Evolutionary conservation across 2,888 invertebrate species (phyloP).

Genomic region (Neuroscelio doddi): DNA sequence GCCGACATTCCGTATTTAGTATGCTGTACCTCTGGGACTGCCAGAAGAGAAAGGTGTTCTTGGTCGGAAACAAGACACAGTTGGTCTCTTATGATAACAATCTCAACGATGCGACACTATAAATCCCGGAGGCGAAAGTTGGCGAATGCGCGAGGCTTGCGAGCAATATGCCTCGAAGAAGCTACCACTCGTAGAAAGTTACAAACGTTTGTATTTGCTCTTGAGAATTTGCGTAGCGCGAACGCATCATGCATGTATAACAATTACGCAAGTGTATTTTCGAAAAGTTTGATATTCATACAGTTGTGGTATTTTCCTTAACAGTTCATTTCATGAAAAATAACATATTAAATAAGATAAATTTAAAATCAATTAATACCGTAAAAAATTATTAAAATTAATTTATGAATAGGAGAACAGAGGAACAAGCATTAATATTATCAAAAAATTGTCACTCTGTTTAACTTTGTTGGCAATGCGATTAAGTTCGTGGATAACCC

Average conservation of each 20-base stretch:
- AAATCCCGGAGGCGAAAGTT: constrained; percentile 44
- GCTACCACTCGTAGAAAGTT: constrained; percentile 26
- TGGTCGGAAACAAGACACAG: constrained; percentile 33
- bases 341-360: too few relatives aligned
- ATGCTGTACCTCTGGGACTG: constrained; percentile 33
- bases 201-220: constrained; percentile 34
- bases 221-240: constrained; percentile 23
- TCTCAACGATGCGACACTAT: constrained; percentile 43
- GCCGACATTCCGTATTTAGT: constrained; percentile 47
- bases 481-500: constrained; percentile 56
- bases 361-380: constrained; percentile 25
- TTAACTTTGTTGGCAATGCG: constrained; percentile 61
- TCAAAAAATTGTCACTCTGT: constrained; percentile 58
- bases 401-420: constrained; percentile 35
- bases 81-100: constrained; percentile 44
- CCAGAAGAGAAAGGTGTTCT: constrained; percentile 30
- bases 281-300: too few relatives aligned
- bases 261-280: too few relatives aligned
- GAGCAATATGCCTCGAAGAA: constrained; percentile 39
- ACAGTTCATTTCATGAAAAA: too few relatives aligned
- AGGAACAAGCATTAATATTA: constrained; percentile 30
- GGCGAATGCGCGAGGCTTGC: constrained; percentile 35
- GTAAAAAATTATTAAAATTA: constrained; percentile 34
- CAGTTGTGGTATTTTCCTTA: too few relatives aligned
- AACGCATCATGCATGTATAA: constrained; percentile 14